phyloP scores from a whole-genome alignment of 2,888 invertebrate genomes.

The Acheta domesticus region DNA sequence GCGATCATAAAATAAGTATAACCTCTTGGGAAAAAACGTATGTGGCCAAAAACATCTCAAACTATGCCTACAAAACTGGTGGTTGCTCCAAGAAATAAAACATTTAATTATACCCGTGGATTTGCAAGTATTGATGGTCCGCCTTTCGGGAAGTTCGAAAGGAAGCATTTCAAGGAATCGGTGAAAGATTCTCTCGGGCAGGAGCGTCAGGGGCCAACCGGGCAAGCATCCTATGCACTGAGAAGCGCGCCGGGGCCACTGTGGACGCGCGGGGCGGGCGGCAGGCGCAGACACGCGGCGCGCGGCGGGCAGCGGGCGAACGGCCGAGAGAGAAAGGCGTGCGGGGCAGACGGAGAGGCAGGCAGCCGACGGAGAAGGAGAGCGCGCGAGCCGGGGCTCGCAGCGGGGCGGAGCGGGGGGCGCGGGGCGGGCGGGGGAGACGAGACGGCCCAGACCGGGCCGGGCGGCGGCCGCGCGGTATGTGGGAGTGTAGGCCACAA shows the following conservation, averaged over 20 bases:
- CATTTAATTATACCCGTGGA: no score
- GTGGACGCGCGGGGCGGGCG: background rate
- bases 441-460: background rate
- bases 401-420: background rate
- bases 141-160: no score
- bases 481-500: conserved; percentile 18
- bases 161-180: no score
- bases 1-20: no score
- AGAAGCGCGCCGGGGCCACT: background rate
- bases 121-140: no score
- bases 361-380: background rate
- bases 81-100: no score
- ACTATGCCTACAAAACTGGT: no score
- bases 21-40: no score
- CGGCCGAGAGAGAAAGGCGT: no score
- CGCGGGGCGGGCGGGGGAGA: background rate
- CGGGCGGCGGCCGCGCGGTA: background rate
- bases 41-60: no score
- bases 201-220: no score
- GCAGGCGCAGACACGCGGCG: background rate
- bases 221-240: background rate
- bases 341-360: background rate
- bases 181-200: no score
- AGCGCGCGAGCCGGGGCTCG: background rate
- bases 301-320: background rate